A percentile compares a stretch with the other conserved stretches of the same genome.
phyloP scores from a whole-genome alignment of 2,113 vertebrate genomes.

The Saimiri boliviensis region DNA sequence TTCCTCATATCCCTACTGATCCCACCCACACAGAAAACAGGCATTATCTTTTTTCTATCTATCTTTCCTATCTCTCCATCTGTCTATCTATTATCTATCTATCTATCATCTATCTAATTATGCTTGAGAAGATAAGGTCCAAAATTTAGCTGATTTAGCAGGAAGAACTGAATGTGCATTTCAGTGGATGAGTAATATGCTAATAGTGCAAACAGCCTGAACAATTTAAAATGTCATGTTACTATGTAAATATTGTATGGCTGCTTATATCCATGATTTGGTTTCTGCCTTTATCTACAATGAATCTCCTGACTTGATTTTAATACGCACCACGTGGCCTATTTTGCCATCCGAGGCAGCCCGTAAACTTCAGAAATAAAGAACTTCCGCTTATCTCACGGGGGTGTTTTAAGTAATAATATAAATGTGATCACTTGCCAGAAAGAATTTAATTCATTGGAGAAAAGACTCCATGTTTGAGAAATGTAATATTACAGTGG shows the following conservation, averaged over 20 bases:
- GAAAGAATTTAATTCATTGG: neutral
- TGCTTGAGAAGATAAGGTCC: neutral
- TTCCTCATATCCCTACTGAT: neutral
- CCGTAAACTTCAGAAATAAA: slow-evolving; percentile 33
- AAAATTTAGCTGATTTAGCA: neutral
- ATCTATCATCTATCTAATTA: neutral
- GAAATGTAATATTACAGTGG: neutral
- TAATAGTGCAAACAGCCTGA: neutral
- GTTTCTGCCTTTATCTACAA: slow-evolving; percentile 24
- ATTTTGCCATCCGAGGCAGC: neutral
- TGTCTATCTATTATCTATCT: neutral
- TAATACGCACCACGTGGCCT: neutral
- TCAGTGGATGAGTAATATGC: neutral
- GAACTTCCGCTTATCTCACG: neutral
- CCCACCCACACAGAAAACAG: neutral
- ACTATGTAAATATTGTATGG: neutral
- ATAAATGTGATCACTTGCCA: slow-evolving; percentile 6
- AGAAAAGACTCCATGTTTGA: neutral
- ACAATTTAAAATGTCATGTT: slow-evolving; percentile 14
- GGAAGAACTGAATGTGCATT: neutral
- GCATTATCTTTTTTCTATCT: neutral
- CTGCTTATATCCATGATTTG: neutral
- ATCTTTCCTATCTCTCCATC: neutral
- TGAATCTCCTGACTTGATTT: slow-evolving; percentile 28
- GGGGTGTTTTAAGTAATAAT: neutral